Evolutionary conservation across 2,888 invertebrate species (phyloP).

Genomic region (Lithophane leautieri): DNA sequence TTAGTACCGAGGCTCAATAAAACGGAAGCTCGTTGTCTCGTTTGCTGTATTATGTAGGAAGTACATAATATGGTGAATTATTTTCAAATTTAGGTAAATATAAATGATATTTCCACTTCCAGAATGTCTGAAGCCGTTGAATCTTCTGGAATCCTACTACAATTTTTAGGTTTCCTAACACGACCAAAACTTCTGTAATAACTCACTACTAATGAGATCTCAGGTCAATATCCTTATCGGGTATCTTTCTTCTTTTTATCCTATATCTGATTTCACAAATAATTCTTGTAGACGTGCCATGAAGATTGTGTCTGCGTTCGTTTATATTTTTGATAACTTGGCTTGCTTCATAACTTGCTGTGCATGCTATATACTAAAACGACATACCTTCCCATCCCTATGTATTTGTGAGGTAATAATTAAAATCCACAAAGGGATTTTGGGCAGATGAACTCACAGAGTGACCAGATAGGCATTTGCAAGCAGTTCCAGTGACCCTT

Average conservation of each 20-base stretch:
- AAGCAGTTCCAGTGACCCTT: background rate
- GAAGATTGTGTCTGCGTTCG: too few relatives aligned
- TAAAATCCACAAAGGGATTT: background rate
- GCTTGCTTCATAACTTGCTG: background rate
- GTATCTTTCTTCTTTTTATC: too few relatives aligned
- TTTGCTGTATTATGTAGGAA: constrained; percentile 45
- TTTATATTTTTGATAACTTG: background rate
- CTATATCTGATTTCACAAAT: background rate
- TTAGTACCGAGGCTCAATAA: constrained; percentile 73
- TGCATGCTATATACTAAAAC: background rate
- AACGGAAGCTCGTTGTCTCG: constrained; percentile 72
- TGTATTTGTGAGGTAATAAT: background rate
- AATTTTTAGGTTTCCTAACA: background rate
- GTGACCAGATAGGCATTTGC: background rate
- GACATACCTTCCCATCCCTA: background rate
- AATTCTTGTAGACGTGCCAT: background rate
- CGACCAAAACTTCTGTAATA: background rate
- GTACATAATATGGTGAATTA: constrained; percentile 32
- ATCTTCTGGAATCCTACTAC: background rate
- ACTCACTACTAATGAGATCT: background rate
- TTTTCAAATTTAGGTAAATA: constrained; percentile 20
- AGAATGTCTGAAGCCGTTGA: background rate
- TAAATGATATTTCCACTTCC: background rate
- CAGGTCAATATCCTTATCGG: background rate
- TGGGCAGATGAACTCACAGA: too few relatives aligned